Base-by-base conservation (phyloP, 2,113 vertebrate genomes). In the Psilopsiagon aurifrons region DNA sequence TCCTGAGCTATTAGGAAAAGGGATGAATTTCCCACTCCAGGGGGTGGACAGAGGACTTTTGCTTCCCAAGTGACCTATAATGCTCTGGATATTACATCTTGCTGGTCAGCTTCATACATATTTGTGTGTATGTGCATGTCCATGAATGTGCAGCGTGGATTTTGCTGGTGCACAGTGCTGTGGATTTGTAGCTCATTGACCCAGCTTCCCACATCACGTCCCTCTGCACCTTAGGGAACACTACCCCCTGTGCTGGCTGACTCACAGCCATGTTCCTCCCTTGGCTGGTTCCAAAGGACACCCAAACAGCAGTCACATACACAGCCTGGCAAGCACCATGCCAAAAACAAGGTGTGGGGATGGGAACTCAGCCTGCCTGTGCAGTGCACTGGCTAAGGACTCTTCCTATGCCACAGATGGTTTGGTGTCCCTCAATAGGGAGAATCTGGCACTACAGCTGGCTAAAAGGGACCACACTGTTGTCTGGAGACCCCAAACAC, bases 261-360 rank as follows among this genome's bases (percentile, higher is more conserved):
- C n/a, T 64, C 63, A 73, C 13, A 60, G 62, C 29, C 2, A 0
- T 1, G 0, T 17, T 76, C 10, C 20, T 81, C 15, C 29, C 51
- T 37, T 5, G 1, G 4, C 54, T 74, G 69, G 20, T 60, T 88
- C n/a, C 79, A 66, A 51, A 74, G n/a, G 39, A 69, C 16, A 66
- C 24, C 17, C 29, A 41, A 46, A 74, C 0, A 2, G 17, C 35
- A 39, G 33, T 37, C 70, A 70, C 2, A 2, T 17, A 10, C 0
- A 2, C 20, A 35, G 37, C 28, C 69, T 39, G 75, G 55, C 29
- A 71, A 83, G n/a, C 17, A 22, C 18, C 35, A 25, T 59, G 41
- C 47, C 47, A 49, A 49, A 35, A 69, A 35, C 59, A 37, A 2
- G 0, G 0, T 17, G 41, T 14, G 27, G 6, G 11, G 15, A 17